A percentile compares a stretch with the other conserved stretches of the same genome.
Conservation (phyloP, 2,113 vertebrate genomes). For the Penelope pileata region DNA sequence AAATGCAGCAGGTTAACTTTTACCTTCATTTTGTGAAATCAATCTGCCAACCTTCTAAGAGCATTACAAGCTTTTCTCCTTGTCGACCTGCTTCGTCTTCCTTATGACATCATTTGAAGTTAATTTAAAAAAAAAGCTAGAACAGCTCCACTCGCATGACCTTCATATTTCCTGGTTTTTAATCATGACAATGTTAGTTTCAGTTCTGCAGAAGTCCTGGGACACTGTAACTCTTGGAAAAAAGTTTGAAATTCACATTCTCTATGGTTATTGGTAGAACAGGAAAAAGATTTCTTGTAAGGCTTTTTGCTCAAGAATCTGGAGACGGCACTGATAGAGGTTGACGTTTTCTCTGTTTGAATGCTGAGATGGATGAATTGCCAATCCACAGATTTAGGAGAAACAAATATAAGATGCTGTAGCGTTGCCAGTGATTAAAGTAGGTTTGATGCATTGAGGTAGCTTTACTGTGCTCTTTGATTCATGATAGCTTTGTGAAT, state of each 20-base stretch:
- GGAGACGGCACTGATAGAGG: neutral
- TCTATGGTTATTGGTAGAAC: rapidly evolving
- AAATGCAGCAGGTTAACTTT: neutral
- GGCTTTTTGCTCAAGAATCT: neutral
- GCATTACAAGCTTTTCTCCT: neutral
- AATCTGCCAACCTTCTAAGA: neutral
- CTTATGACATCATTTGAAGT: neutral
- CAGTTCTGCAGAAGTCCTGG: neutral
- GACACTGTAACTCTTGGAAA: neutral
- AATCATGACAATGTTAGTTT: neutral
- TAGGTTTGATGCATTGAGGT: neutral
- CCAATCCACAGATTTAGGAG: neutral
- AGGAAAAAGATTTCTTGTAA: neutral
- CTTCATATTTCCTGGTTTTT: neutral
- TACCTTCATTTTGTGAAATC: neutral
- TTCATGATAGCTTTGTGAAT: neutral
- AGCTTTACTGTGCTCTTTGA: neutral
- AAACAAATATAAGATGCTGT: neutral
- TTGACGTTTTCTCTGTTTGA: neutral
- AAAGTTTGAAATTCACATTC: neutral
- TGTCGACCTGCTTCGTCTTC: neutral
- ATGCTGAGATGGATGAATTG: neutral
- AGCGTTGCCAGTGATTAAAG: neutral
- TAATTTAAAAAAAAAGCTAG: neutral
- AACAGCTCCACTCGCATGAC: neutral